Evolutionary conservation across 2,888 invertebrate genomes (phyloP), one percentile per base, ranked within the genome.

Genomic region (Meteorus cinctellus): DNA sequence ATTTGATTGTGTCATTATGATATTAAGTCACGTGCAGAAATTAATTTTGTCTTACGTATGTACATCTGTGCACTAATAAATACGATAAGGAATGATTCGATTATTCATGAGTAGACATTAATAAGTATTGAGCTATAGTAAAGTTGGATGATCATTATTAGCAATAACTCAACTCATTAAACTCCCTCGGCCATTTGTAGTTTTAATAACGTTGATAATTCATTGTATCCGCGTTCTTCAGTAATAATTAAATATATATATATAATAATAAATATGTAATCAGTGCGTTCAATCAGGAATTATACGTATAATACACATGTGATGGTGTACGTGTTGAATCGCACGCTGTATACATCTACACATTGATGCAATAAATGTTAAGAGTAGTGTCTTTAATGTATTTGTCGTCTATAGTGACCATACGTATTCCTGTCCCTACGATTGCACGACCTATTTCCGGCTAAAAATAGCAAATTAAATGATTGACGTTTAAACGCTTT

Each of bases 391-490:
- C 14, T 62, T 62, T 31, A 55, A 55, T 55, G 19, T 55, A 62
- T 62, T 62, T 82, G 82, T 77, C 84, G 82, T 84, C 83, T 86
- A 78, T 83, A 82, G 84, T 82, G 80, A 45, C 62, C 72, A 59
- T 77, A 69, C 69, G 69, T 74, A 77, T 79, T 81, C 80, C 72
- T 79, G 82, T 82, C 84, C 84, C 85, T 84, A 82, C 76, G 75
- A 76, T 76, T 77, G 78, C 80, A 80, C 84, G 87, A 86, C 85
- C 87, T 84, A 88, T 86, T 86, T 88, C 84, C 84, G 82, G 82
- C 87, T 87, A 88, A 87, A 87, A 88, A 88, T 88, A 88, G 87
- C 86, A 85, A 87, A 88, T 87, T 83, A 86, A 83, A 88, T 87
- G 85, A 88, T 88, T 84, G 85, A 81, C 81, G 81, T 79, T 84